Base-by-base conservation (phyloP, 2,888 invertebrate genomes). In the Clanis bilineata region DNA sequence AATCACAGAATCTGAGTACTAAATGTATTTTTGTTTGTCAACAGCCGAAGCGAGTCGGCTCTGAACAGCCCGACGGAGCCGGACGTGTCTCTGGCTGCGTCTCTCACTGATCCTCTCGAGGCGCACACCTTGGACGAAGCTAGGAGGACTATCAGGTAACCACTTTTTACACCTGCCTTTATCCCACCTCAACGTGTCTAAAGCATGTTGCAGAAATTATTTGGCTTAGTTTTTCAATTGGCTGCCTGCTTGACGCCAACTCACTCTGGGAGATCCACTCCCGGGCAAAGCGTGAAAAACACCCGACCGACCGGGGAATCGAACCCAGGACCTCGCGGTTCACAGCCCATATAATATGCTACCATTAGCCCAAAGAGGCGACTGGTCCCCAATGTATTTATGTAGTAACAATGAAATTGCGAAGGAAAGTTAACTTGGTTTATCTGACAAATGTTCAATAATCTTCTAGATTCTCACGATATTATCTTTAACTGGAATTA, bases 51-150 rank as follows among this genome's bases (percentile, higher is more conserved):
- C 73, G 93, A 93, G 80, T 93, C 92, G 73, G 93, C 93, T 74
- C 86, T 92, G 73, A 93, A 93, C 76, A 93, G 92, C 74, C 92
- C 93, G 38, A 93, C 92, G 70, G 93, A 93, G 81, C 90, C 92
- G 59, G 93, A 92, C 70, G 88, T 93, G 67, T 93, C 93, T 23
- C 83, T 93, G 65, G 93, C 93, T 59, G 86, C 92, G 58, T 93
- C 93, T n/a, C 89, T 93, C 65, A 92, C 92, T 12, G 93, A 93
- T 71, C 92, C 92, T 1, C 80, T 91, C 67, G 94, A 95, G 79
- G 93, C 94, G 23, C 94, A 93, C 71, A 95, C 93, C 66, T 80
- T 95, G 76, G 96, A 95, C 61, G 96, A 96, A 73, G 95, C 96
- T 41, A 93, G 94, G 75, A 93, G 93, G 73, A 93, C 95, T 67